Percentiles rank a stretch among this genome's conserved stretches.
Conservation (phyloP, 2,113 vertebrate genomes). For the Sitta europaea region DNA sequence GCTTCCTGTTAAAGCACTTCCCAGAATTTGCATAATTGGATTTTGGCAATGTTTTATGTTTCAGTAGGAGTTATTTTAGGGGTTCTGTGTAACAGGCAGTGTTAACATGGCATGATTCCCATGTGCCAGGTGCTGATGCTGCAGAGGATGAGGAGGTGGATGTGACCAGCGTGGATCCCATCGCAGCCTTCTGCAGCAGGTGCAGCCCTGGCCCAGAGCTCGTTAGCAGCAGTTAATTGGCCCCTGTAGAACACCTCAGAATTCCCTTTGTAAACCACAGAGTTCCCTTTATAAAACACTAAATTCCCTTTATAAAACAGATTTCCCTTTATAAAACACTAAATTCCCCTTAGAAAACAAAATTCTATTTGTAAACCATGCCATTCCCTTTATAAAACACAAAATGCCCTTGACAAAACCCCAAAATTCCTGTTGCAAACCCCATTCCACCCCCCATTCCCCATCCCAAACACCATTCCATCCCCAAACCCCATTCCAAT, state of each 20-base stretch:
- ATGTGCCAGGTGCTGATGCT: background rate
- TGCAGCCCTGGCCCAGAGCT: background rate
- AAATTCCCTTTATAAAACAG: no score
- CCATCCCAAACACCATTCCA: background rate
- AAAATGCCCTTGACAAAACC: accelerated
- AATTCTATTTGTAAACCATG: background rate
- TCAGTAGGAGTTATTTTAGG: background rate
- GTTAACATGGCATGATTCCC: no score
- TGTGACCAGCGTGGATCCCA: background rate
- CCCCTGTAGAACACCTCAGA: accelerated
- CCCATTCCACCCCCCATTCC: background rate
- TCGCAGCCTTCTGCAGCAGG: background rate
- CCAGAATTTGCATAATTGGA: accelerated
- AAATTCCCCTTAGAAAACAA: accelerated
- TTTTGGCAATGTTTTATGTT: accelerated
- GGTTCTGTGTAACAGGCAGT: no score
- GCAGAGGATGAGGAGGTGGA: background rate
- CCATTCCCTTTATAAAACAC: accelerated
- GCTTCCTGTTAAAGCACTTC: background rate
- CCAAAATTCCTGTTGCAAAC: no score
- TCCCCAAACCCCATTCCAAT: background rate
- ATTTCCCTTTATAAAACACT: no score
- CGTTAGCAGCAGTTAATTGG: background rate
- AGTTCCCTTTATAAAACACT: accelerated
- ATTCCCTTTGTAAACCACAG: background rate